A percentile compares a stretch with the other conserved stretches of the same genome.
Conservation (phyloP, 2,888 invertebrate species). For the Patella ulyssiponensis region DNA sequence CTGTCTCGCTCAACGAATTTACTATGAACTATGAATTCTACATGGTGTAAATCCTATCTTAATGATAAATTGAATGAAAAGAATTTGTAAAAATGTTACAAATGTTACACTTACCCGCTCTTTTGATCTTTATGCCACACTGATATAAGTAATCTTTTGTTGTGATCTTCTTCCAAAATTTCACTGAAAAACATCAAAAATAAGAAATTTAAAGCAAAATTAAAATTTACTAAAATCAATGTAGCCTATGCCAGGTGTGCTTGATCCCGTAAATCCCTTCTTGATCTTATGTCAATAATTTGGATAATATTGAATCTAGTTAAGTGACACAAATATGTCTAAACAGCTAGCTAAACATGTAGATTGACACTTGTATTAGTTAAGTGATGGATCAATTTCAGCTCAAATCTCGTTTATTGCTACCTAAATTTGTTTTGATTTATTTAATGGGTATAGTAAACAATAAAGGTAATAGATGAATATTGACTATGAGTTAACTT, state of each 20-base stretch:
- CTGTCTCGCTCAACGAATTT: background rate
- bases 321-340: background rate
- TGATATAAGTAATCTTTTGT: slow-evolving; percentile 64
- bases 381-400: background rate
- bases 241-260: background rate
- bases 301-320: background rate
- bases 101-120: slow-evolving; percentile 49
- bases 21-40: no score
- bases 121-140: slow-evolving; percentile 63
- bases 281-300: slow-evolving; percentile 7
- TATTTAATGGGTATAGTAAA: slow-evolving; percentile 5
- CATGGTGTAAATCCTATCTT: no score
- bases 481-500: slow-evolving; percentile 43
- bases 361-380: slow-evolving; percentile 1
- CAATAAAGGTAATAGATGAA: background rate
- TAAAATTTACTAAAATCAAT: background rate
- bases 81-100: background rate
- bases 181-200: slow-evolving; percentile 54
- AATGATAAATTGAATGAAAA: background rate
- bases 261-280: slow-evolving; percentile 2
- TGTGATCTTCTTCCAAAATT: slow-evolving; percentile 62
- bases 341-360: slow-evolving; percentile 3
- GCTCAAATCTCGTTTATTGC: background rate
- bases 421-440: background rate
- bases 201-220: background rate